Percentiles rank a stretch among this genome's conserved stretches.
Conservation (phyloP, 1,140 invertebrate species). For the Akabosia matsudoensis region DNA sequence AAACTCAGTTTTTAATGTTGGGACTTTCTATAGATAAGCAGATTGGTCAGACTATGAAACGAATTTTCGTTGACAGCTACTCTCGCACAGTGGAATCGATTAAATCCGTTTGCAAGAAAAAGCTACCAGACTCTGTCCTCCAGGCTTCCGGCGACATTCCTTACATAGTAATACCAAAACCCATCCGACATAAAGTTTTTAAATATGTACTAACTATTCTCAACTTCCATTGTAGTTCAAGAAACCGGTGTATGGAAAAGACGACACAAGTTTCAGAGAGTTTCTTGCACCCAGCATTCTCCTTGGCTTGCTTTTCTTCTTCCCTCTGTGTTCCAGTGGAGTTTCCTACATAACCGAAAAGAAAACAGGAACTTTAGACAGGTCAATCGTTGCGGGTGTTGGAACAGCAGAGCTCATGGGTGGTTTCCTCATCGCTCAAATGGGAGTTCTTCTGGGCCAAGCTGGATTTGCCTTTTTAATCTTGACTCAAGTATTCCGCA, state of each 20-base stretch:
- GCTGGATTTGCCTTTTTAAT: slow-evolving; percentile 47
- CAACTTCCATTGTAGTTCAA: slow-evolving; percentile 60
- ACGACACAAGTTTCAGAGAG: slow-evolving; percentile 82
- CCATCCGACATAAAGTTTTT: no score
- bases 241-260: slow-evolving; percentile 80
- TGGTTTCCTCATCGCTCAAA: slow-evolving; percentile 14
- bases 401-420: slow-evolving; percentile 10
- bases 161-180: slow-evolving; percentile 20
- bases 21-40: slow-evolving; percentile 62
- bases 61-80: slow-evolving; percentile 62
- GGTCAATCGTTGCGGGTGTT: slow-evolving; percentile 28
- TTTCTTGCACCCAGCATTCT: slow-evolving; percentile 93
- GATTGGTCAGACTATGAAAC: slow-evolving; percentile 64
- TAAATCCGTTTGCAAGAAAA: not conserved
- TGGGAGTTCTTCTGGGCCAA: slow-evolving; percentile 47
- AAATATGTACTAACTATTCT: slow-evolving; percentile 20
- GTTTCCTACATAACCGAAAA: slow-evolving; percentile 30
- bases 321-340: slow-evolving; percentile 26
- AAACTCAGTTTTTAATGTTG: no score
- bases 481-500: slow-evolving; percentile 23
- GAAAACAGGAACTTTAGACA: slow-evolving; percentile 21
- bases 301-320: slow-evolving; percentile 58
- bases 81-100: not conserved
- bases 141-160: slow-evolving; percentile 55
- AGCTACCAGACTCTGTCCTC: slow-evolving; percentile 56